Percentiles rank a stretch among this genome's conserved stretches.
Evolutionary conservation across 2,888 invertebrate genomes (phyloP).

Genomic region (Tenthredo distinguenda): DNA sequence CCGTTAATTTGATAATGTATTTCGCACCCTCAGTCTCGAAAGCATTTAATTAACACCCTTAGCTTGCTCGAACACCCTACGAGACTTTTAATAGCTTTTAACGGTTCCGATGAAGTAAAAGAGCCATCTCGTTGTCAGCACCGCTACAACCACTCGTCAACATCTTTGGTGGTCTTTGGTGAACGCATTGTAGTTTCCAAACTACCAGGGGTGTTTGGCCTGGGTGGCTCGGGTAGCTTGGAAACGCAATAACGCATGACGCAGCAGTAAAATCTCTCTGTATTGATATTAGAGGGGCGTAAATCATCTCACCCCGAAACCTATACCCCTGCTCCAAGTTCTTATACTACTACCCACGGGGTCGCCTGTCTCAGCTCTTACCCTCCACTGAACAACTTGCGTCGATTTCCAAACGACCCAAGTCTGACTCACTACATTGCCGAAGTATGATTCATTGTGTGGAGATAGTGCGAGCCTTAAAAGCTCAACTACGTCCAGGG

Average conservation of each 20-base stretch:
- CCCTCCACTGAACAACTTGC: slow-evolving; percentile 34
- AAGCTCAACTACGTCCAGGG: neutral
- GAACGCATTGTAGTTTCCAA: neutral
- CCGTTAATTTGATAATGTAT: slow-evolving; percentile 28
- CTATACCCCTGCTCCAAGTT: neutral
- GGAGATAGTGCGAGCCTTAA: slow-evolving; percentile 23
- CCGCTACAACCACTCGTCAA: neutral
- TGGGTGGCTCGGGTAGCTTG: neutral
- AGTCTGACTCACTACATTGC: slow-evolving; percentile 30
- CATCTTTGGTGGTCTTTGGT: slow-evolving; percentile 2
- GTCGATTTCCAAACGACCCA: slow-evolving; percentile 25
- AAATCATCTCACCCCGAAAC: slow-evolving; percentile 31
- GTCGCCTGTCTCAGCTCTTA: slow-evolving; percentile 34
- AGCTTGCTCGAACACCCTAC: slow-evolving; percentile 19
- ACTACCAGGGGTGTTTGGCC: neutral
- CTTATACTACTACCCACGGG: slow-evolving; percentile 21
- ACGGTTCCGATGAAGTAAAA: slow-evolving; percentile 6
- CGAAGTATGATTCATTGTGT: slow-evolving; percentile 25
- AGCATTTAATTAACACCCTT: slow-evolving; percentile 31
- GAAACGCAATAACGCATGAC: slow-evolving; percentile 43
- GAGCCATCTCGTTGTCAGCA: slow-evolving; percentile 21
- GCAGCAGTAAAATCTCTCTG: slow-evolving; percentile 37
- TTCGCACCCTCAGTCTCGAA: slow-evolving; percentile 9
- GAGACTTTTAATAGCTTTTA: slow-evolving; percentile 37
- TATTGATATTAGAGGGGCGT: slow-evolving; percentile 38